Conservation (phyloP, 2,888 invertebrate genomes). For the Lasius platythorax region DNA sequence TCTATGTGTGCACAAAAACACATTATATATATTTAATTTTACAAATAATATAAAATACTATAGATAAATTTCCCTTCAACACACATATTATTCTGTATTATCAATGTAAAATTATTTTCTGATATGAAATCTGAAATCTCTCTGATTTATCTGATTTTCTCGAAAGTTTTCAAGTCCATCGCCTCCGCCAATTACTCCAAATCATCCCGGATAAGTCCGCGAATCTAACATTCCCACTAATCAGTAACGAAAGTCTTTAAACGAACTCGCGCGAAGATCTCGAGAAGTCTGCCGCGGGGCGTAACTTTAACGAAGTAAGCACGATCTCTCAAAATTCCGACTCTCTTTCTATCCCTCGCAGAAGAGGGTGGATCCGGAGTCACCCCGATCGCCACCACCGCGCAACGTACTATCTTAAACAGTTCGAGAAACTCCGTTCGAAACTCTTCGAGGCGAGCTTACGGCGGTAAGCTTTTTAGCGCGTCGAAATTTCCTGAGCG, state of each 20-base stretch:
- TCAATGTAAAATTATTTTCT: background rate
- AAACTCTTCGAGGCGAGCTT: constrained; percentile 39
- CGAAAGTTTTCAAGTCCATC: constrained; percentile 23
- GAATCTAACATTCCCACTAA: constrained; percentile 40
- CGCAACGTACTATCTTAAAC: constrained; percentile 43
- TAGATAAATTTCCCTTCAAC: background rate
- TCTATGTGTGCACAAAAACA: background rate
- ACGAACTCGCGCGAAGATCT: constrained; percentile 37
- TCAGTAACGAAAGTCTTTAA: constrained; percentile 44
- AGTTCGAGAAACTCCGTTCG: constrained; percentile 31
- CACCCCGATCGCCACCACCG: constrained; percentile 23
- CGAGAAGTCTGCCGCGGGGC: constrained; percentile 44
- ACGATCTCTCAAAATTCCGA: constrained; percentile 27
- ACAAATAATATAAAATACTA: background rate
- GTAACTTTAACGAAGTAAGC: constrained; percentile 56
- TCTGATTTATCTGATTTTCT: constrained; percentile 11
- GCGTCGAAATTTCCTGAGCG: constrained; percentile 28
- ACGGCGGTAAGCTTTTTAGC: constrained; percentile 50
- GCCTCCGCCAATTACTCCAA: constrained; percentile 40
- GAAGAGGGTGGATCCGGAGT: background rate
- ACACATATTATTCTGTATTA: background rate
- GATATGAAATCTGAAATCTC: constrained; percentile 26
- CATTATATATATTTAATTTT: background rate
- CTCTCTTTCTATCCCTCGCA: background rate
- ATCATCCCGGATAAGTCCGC: constrained; percentile 31